A percentile compares a stretch with the other conserved stretches of the same genome.
phyloP scores from a whole-genome alignment of 2,888 invertebrate genomes.

The Timandra comae region DNA sequence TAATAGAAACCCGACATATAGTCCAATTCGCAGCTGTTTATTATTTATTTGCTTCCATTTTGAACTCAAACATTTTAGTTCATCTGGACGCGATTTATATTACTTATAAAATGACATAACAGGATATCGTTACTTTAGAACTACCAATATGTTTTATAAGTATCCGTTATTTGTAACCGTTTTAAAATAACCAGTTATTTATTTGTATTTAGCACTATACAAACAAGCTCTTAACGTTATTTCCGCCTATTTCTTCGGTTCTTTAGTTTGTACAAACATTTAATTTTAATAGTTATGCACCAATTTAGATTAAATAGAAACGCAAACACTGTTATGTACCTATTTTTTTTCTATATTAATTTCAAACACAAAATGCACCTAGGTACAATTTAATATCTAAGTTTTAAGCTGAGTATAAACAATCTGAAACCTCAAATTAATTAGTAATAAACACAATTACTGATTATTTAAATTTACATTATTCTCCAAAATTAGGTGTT shows the following conservation, averaged over 20 bases:
- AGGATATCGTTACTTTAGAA: too few species aligned
- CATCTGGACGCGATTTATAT: too few species aligned
- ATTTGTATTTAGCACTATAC: too few species aligned
- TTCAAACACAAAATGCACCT: conserved; percentile 48
- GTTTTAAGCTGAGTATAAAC: conserved; percentile 14
- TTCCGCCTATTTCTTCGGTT: conserved; percentile 17
- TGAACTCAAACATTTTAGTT: too few species aligned
- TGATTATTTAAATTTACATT: too few species aligned
- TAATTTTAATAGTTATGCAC: conserved; percentile 1
- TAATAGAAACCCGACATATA: conserved; percentile 8
- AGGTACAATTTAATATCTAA: conserved; percentile 49
- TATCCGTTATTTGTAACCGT: too few species aligned
- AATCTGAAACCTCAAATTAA: too few species aligned
- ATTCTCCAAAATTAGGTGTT: conserved; percentile 2
- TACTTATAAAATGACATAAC: too few species aligned
- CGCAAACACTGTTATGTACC: background rate
- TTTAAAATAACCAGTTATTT: too few species aligned
- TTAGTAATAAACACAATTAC: too few species aligned
- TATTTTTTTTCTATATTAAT: conserved; percentile 19
- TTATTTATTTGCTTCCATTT: conserved; percentile 1
- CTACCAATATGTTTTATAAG: too few species aligned
- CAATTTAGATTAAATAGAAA: conserved; percentile 6
- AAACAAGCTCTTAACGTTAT: conserved; percentile 3
- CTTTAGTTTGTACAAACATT: background rate
- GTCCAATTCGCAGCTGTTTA: conserved; percentile 10